phyloP scores from a whole-genome alignment of 30 jellyfish, hydroid and myxozoan genomes.

The Sanderia malayensis region DNA sequence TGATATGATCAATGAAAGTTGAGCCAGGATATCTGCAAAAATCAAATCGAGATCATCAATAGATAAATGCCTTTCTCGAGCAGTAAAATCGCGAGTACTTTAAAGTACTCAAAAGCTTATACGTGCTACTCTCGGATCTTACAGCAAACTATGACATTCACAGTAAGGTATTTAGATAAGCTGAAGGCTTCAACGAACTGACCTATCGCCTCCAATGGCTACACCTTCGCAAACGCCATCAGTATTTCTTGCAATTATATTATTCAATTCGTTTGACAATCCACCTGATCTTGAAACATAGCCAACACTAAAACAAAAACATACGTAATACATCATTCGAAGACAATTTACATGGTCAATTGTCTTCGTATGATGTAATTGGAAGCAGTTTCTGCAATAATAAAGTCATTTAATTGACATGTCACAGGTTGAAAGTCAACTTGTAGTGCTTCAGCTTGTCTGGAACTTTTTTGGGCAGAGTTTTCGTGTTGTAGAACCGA shows the following conservation, averaged over 20 bases:
- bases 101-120: neutral
- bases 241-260: slow-evolving; percentile 91
- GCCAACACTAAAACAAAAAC: slow-evolving; percentile 77
- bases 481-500: too few species aligned
- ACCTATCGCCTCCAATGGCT: slow-evolving; percentile 99
- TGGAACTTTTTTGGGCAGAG: too few species aligned
- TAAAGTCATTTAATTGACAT: too few species aligned
- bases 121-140: neutral
- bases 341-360: too few species aligned
- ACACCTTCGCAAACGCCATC: slow-evolving; percentile 99
- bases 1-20: slow-evolving; percentile 83
- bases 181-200: too few species aligned
- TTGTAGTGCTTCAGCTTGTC: too few species aligned
- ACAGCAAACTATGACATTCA: neutral
- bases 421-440: too few species aligned
- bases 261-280: slow-evolving; percentile 90
- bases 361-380: too few species aligned
- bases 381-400: too few species aligned
- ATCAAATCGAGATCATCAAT: neutral
- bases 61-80: neutral
- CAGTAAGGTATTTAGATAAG: neutral
- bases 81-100: neutral
- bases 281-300: slow-evolving; percentile 99
- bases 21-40: slow-evolving; percentile 95
- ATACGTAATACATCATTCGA: too few species aligned